A percentile compares a stretch with the other conserved stretches of the same genome.
Conservation (phyloP, 1,140 invertebrate species). For the Drosophila littoralis region DNA sequence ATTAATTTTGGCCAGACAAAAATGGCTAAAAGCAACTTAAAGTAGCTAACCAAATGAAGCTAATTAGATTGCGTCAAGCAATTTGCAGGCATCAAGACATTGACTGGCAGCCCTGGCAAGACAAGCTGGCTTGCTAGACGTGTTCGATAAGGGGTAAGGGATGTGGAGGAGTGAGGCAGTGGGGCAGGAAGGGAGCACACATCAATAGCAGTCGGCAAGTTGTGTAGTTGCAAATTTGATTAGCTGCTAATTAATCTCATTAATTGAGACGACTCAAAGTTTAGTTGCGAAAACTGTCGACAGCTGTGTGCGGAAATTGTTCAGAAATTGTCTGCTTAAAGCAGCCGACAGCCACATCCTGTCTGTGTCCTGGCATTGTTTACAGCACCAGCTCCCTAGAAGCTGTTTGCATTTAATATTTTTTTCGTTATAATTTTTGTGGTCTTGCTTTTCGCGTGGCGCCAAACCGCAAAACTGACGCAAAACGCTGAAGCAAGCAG, state of each 20-base stretch:
- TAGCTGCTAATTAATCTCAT: conserved; percentile 80
- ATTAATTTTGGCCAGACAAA: conserved; percentile 18
- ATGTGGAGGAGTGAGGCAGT: neutral
- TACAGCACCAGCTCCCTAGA: conserved; percentile 5
- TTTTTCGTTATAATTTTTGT: conserved; percentile 38
- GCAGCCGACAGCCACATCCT: conserved; percentile 19
- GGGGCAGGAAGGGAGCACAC: conserved; percentile 7
- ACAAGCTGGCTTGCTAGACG: conserved; percentile 18
- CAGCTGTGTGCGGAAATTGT: conserved; percentile 67
- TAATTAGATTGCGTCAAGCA: conserved; percentile 77
- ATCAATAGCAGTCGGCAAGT: conserved; percentile 44
- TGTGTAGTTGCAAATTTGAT: conserved; percentile 75
- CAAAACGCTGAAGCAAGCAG: conserved; percentile 30
- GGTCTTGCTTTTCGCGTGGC: neutral
- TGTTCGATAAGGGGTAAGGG: conserved; percentile 24
- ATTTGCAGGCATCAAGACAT: conserved; percentile 64
- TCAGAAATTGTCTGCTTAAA: conserved; percentile 62
- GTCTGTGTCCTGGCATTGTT: conserved; percentile 32
- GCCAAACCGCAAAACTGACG: conserved; percentile 40
- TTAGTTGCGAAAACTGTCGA: conserved; percentile 54
- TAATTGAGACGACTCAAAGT: conserved; percentile 64
- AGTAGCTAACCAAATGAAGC: conserved; percentile 70
- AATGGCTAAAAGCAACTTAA: conserved; percentile 65
- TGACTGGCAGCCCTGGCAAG: conserved; percentile 29
- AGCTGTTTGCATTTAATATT: conserved; percentile 34